Evolutionary conservation across 2,797 vertebrate genomes (phyloP), one percentile per base, ranked within the genome.

Genomic region (Linurgus olivaceus): DNA sequence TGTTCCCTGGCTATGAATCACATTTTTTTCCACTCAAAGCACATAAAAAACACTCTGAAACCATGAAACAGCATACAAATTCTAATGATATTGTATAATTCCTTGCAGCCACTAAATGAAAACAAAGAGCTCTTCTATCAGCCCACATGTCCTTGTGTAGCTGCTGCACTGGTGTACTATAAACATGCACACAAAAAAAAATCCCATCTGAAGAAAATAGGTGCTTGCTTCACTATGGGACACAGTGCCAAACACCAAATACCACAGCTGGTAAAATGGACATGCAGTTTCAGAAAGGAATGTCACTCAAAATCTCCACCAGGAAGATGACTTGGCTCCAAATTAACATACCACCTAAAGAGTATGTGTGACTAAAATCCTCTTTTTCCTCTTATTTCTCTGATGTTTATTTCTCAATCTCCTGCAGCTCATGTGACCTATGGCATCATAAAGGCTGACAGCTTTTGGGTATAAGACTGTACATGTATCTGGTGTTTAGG

Each of bases 121-220:
- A 96, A 94, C 80, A 92, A 94, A 92, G 80, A 87, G 42, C 29
- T 86, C 63, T 81, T 88, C 86, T 74, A 44, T 91, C 47, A 91
- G 78, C 44, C 68, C 37, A 12, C 5, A 1, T 31, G 33, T 57
- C 63, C 80, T 84, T 55, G 63, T 1, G 1, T 33, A 71, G 84
- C 48, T 73, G 48, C 52, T 70, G 44, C 25, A 45, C 24, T 65
- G 42, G 17, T 35, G 29, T n/a, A 33, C n/a, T 57, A 59, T 7
- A 58, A 55, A 83, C 20, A 33, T 1, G 0, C 5, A 57, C 3
- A 57, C 20, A 47, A 18, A 52, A 73, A 63, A 52, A 37, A 55
- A 48, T 10, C 26, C 52, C 44, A 85, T 57, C 26, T 3, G 7
- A 94, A 80, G n/a, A 40, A 88, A 92, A 31, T 1, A 37, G 3